Evolutionary conservation across 2,888 invertebrate species (phyloP), one percentile per base, ranked within the genome.

Genomic region (Hirtodrosophila alboralis): DNA sequence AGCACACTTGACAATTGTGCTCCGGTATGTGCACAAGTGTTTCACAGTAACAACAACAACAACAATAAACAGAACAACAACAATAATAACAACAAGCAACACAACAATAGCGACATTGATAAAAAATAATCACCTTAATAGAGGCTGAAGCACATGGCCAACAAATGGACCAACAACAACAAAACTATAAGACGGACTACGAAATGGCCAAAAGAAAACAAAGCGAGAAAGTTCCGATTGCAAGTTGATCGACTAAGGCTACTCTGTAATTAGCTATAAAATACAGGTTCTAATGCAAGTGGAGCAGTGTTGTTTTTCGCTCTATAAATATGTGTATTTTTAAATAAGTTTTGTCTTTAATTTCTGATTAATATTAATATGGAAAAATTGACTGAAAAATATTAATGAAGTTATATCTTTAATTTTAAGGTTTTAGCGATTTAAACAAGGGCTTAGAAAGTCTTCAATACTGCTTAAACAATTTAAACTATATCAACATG

Each of bases 1-100:
- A 61, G 71, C 78, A 64, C 58, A 74, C 56, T 75, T 66, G 68
- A 61, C 75, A 75, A 80, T 78, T 80, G 73, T 64, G 66, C 36
- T 31, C 40, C 60, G 67, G 51, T 62, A 48, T 77, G 70, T 80
- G 67, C 64, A 66, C 81, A 79, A 79, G 79, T 81, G 81, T 72
- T 69, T 56, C 37, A 64, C 38, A 48, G 9, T 21, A 48, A 34
- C 43, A 68, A 30, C 34, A 45, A 37, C 31, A 47, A 48, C 43
- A 53, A 18, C 9, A 44, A 37, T 10, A 33, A 18, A 18, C 18
- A 18, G 4, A 43, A 41, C 10, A 31, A 37, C 18, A 31, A 14
- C 13, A 40, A 40, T 7, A 66, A 51, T 43, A n/a, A n/a, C n/a
- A n/a, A n/a, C n/a, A n/a, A 49, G 56, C 70, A 66, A 73, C 77